These are phyloP conservation scores for Catharus ustulatus DNA, from an alignment of 2,797 vertebrate species.

Conservation along the genomic window DNA sequence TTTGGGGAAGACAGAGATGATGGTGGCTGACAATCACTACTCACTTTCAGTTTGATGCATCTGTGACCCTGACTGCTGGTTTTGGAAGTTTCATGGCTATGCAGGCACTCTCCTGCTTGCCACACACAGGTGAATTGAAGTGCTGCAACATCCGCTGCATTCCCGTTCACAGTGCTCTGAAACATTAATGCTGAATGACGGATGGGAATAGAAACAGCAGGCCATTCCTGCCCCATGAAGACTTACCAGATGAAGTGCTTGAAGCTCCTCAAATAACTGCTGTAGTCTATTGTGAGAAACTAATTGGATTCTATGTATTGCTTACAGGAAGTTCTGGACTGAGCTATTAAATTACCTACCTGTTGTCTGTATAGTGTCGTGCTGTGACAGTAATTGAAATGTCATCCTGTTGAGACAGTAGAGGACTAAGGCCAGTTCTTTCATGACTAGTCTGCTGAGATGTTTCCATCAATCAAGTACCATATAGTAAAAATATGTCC, in stretches of 20 bases:
- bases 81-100: not conserved
- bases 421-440: not conserved
- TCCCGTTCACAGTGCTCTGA: fast-evolving
- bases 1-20: not conserved
- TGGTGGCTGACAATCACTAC: not conserved
- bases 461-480: not conserved
- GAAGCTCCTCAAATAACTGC: slow-evolving; percentile 48
- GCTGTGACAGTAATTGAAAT: slow-evolving; percentile 37
- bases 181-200: slow-evolving; percentile 6
- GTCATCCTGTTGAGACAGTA: not conserved
- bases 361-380: slow-evolving; percentile 32
- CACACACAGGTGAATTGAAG: not conserved
- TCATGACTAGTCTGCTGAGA: not conserved
- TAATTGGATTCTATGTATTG: slow-evolving; percentile 63
- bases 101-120: not conserved
- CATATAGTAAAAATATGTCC: not conserved
- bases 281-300: slow-evolving; percentile 35
- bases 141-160: fast-evolving
- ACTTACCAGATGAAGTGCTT: slow-evolving; percentile 34
- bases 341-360: slow-evolving; percentile 56
- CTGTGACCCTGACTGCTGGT: not conserved
- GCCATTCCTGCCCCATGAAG: slow-evolving; percentile 6
- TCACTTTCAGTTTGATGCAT: not conserved
- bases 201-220: slow-evolving; percentile 23
- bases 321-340: slow-evolving; percentile 53